Conservation (phyloP, 2,113 vertebrate species). For the Cromileptes altivelis region DNA sequence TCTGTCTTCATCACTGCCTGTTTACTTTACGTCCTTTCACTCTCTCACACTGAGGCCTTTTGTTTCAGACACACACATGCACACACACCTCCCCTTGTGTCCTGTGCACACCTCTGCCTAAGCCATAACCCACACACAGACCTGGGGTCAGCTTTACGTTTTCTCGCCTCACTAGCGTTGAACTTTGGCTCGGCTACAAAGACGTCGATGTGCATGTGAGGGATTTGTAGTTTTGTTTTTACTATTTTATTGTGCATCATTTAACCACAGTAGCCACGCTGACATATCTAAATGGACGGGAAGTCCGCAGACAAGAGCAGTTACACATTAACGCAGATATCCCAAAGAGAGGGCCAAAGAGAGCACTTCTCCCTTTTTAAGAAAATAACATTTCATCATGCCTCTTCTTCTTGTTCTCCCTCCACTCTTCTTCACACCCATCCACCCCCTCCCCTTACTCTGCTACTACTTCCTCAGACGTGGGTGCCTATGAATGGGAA, state of each 20-base stretch:
- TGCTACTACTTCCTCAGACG: slow-evolving; percentile 58
- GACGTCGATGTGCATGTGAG: not conserved
- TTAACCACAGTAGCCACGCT: slow-evolving; percentile 26
- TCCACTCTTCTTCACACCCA: slow-evolving; percentile 17
- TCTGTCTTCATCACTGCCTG: slow-evolving; percentile 89
- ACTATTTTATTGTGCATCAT: slow-evolving; percentile 15
- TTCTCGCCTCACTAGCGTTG: not conserved
- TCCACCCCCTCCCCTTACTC: not conserved
- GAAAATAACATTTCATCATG: slow-evolving; percentile 31
- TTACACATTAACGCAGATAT: slow-evolving; percentile 58
- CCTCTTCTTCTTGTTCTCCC: not conserved
- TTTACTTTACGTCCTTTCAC: slow-evolving; percentile 93
- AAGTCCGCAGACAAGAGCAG: slow-evolving; percentile 1
- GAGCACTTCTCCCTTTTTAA: not conserved
- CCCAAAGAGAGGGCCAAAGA: slow-evolving; percentile 4
- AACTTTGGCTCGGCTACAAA: slow-evolving; percentile 14
- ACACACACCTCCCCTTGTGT: slow-evolving; percentile 63
- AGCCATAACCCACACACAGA: slow-evolving; percentile 27
- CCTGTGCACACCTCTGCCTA: slow-evolving; percentile 59
- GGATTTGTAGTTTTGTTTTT: slow-evolving; percentile 17
- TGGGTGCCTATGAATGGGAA: slow-evolving; percentile 61
- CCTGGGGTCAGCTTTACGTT: slow-evolving; percentile 41
- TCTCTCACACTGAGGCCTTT: slow-evolving; percentile 91
- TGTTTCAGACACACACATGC: slow-evolving; percentile 76
- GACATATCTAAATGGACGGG: not conserved